Evolutionary conservation across 2,113 vertebrate species (phyloP), one percentile per base, ranked within the genome.

Genomic region (Gracilinanus agilis): DNA sequence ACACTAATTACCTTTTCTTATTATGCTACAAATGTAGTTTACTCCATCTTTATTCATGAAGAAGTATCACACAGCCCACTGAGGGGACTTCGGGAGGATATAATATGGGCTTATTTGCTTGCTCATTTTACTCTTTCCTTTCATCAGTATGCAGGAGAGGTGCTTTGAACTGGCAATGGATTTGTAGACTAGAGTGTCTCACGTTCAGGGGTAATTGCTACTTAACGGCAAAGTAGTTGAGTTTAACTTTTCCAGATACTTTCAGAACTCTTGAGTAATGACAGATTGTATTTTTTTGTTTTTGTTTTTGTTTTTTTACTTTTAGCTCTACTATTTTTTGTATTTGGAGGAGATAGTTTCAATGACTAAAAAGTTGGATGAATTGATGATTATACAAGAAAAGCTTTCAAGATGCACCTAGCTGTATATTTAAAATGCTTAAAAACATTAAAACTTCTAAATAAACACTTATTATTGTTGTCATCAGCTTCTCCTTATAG

Each of bases 1-100:
- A 99, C 99, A 99, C 99, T 99, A 99, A 99, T 99, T 99, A 99
- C 99, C 98, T 99, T 99, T 99, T 99, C 98, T 99, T 99, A 99
- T 99, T 99, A 99, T 99, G 98, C 98, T 98, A 98, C 98, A 99
- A 99, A 99, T 99, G 98, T 98, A 98, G 98, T 99, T 99, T 99
- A 97, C 97, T 98, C 98, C 97, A 99, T 99, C 98, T 99, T 99
- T 99, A 99, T 99, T 99, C 99, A 99, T 99, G 99, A 99, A 99
- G 98, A 98, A 96, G 97, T 98, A 98, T 95, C 97, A 95, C 96
- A 97, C 97, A 97, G 98, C 98, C 98, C 98, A 98, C 98, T 97
- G 97, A 97, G 96, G 98, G 98, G 96, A 98, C 97, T 98, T 96
- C 95, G 96, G 97, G 95, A 97, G 95, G 98, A 96, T 98, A 96